Evolutionary conservation across 1,140 invertebrate genomes (phyloP), one percentile per base, ranked within the genome.

Genomic region (Ephestia elutella): DNA sequence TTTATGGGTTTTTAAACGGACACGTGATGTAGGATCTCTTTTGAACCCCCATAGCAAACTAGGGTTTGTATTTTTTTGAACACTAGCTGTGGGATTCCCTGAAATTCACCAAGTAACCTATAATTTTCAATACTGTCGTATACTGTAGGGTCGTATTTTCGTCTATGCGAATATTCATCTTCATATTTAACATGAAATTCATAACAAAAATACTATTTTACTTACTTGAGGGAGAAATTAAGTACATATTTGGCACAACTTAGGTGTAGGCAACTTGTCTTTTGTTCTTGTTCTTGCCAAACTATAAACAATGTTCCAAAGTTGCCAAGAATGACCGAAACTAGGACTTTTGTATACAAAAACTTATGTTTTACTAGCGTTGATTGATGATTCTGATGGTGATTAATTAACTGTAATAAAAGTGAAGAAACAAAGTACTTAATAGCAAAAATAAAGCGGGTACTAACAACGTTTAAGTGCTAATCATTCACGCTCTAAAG

Each of bases 1-100:
- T 44, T 44, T 44, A 44, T 44, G 38, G 13, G 38, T 44, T 44
- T 44, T 44, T 44, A 44, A 44, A 44, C 38, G 38, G 38, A 44
- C 38, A 44, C 38, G n/a, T 44, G 13, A 15, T 15, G 38, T 35
- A 5, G 32, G 32, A 7, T 25, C 21, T 25, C 21, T 25, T 25
- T 25, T 25, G 21, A 25, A 25, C 2, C 21, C 21, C 21, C 7
- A 3, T 2, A 2, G 21, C 7, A 7, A 25, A 25, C 7, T 2
- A 25, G 7, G 21, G 21, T 7, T 25, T 25, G 2, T 2, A 25
- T 25, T n/a, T n/a, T n/a, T n/a, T n/a, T n/a, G n/a, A n/a, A n/a
- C n/a, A n/a, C n/a, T n/a, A n/a, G n/a, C n/a, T n/a, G n/a, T n/a
- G n/a, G n/a, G n/a, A n/a, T n/a, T n/a, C n/a, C n/a, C n/a, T n/a